A percentile compares a stretch with the other conserved stretches of the same genome.
These are phyloP conservation scores for Herpetotheres cachinnans DNA, from an alignment of 2,113 vertebrate species.

Conservation along the genomic window DNA sequence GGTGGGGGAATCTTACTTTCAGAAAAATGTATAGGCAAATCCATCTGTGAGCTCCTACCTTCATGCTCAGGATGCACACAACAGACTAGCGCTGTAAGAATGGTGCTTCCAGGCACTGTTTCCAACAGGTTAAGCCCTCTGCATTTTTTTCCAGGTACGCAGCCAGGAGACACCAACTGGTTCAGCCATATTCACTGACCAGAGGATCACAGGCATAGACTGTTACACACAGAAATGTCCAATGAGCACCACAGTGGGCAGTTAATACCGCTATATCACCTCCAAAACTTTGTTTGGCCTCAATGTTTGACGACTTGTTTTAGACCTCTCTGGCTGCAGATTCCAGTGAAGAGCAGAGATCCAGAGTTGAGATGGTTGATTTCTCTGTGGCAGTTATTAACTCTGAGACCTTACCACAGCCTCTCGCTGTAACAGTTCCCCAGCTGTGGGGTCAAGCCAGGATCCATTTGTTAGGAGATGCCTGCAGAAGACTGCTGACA, in stretches of 20 bases:
- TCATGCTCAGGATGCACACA: not conserved
- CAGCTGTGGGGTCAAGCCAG: not conserved
- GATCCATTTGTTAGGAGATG: not conserved
- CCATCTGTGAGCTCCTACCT: not conserved
- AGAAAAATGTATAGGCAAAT: not conserved
- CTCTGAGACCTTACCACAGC: not conserved
- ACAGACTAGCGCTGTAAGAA: not conserved
- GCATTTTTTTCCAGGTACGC: not conserved
- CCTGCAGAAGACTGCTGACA: not conserved
- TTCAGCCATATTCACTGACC: not conserved
- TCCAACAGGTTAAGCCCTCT: not conserved
- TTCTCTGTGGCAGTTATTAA: not conserved
- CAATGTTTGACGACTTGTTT: not conserved
- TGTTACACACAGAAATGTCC: not conserved
- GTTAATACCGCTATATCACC: not conserved
- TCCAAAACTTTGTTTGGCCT: not conserved
- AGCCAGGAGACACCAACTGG: not conserved
- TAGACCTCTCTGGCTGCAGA: not conserved
- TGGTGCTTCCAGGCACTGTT: not conserved
- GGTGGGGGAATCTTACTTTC: not conserved
- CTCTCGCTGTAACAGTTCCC: not conserved
- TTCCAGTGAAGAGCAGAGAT: not conserved
- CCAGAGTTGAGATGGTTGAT: not conserved
- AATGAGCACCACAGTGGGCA: rapidly evolving
- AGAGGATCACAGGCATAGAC: not conserved